Base-by-base conservation (phyloP, 2,113 vertebrate genomes). In the Gambusia holbrooki region DNA sequence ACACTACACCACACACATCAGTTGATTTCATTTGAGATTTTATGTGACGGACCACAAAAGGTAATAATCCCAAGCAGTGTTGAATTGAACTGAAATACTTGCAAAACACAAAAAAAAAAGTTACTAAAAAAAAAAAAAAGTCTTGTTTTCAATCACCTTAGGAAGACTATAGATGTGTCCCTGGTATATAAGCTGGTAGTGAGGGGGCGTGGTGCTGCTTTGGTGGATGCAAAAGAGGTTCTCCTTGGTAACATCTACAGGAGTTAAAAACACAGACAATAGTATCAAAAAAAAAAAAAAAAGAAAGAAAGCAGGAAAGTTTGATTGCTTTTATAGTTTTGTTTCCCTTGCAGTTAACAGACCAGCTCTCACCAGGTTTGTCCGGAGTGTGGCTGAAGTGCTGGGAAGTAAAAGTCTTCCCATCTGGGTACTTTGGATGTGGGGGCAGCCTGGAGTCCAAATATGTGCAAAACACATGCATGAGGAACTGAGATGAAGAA, bases 341-440 rank as follows among this genome's bases (percentile, higher is more conserved):
- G 0, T 61, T 27, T 61, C n/a, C 9, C 32, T 48, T 17, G 3
- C 7, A 0, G 11, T 9, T 35, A 10, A 15, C 15, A 45, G 2
- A 25, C 5, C 32, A 22, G 17, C 37, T 29, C 1, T 82, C 91
- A 97, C 98, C 98, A 92, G 98, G 97, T 80, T 99, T 99, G 73
- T 99, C 96, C 0, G 98, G 97, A 0, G 94, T 96, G 82, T 97
- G 98, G 69, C 97, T 87, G 81, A 98, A 99, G 88, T 99, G 97
- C 11, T 99, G 98, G 4, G 97, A 96, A 0, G 98, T 99, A 76
- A 99, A 99, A 19, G 98, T 99, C 84, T 98, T 99, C 27, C 98
- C 98, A 0, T 99, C 97, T 0, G 97, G 98, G 37, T 99, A 99
- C 19, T 98, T 98, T 33, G 98, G 98, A 77, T 99, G 97, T 0